phyloP scores from a whole-genome alignment of 2,113 vertebrate genomes.

The Sporophila hypoxantha region DNA sequence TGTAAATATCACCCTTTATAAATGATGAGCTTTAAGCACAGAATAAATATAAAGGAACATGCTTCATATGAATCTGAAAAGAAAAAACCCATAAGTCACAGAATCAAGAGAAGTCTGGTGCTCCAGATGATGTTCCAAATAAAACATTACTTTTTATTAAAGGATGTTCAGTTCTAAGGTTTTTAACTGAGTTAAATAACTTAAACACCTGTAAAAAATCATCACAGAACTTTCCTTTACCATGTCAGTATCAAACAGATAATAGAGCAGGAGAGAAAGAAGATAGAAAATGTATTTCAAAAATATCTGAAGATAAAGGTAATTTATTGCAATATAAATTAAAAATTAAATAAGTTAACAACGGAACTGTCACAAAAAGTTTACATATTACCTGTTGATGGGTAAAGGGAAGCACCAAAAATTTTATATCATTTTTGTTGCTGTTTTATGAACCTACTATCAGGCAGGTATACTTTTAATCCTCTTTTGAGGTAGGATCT shows the following conservation, averaged over 20 bases:
- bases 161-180: not conserved
- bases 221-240: not conserved
- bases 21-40: not conserved
- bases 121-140: not conserved
- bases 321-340: not conserved
- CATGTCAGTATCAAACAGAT: not conserved
- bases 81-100: not conserved
- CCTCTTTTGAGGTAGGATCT: not conserved
- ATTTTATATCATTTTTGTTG: not conserved
- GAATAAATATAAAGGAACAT: not conserved
- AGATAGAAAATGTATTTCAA: not conserved
- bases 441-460: not conserved
- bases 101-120: not conserved
- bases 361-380: not conserved
- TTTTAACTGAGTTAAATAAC: not conserved
- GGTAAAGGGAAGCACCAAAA: not conserved
- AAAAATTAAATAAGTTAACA: not conserved
- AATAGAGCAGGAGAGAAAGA: not conserved
- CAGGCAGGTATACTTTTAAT: not conserved
- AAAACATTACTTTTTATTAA: not conserved
- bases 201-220: not conserved
- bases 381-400: not conserved
- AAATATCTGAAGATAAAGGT: not conserved
- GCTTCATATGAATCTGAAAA: not conserved
- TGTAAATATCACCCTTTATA: not conserved